Base-by-base conservation (phyloP, 1,140 invertebrate species). In the Bradynema listronoti region DNA sequence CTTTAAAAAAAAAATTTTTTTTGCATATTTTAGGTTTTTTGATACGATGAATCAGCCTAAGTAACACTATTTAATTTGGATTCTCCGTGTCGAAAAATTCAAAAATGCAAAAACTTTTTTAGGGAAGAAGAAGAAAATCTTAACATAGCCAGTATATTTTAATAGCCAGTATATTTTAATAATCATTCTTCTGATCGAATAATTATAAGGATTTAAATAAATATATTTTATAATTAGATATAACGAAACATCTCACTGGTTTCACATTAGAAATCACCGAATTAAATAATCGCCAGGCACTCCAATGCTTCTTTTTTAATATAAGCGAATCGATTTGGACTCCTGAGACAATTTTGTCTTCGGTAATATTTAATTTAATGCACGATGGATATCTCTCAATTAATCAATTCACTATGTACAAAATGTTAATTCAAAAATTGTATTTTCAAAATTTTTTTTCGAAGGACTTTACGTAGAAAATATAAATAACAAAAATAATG, bases 241-340 rank as follows among this genome's bases (percentile, higher is more conserved):
- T 63, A 19, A 76, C 75, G 6, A 41, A 29, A 9, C 45, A 25
- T 22, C 36, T 76, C 27, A 59, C 69, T 25, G 73, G 61, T 7
- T 76, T 76, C 54, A 46, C 68, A 11, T 46, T 76, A 41, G 65
- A 68, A 52, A 77, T 76, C 27, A 47, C n/a, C n/a, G n/a, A 67
- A 30, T 53, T 53, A 4, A 54, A 69, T 49, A 57, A 71, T 41
- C 58, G 58, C 3, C 58, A 56, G 14, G 51, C 56, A 27, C 61
- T 65, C n/a, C 52, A 50, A 3, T 76, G 73, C 45, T 78, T 73
- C 50, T 52, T 75, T n/a, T 71, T 76, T 47, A 75, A 78, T 60
- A 67, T 76, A 36, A 63, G 68, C 24, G 56, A 64, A 4, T 47
- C 72, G 3, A 56, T 68, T 22, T 69, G 69, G 61, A 69, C 49